Conservation (phyloP, 1,140 invertebrate species). For the Drosophila ambigua region DNA sequence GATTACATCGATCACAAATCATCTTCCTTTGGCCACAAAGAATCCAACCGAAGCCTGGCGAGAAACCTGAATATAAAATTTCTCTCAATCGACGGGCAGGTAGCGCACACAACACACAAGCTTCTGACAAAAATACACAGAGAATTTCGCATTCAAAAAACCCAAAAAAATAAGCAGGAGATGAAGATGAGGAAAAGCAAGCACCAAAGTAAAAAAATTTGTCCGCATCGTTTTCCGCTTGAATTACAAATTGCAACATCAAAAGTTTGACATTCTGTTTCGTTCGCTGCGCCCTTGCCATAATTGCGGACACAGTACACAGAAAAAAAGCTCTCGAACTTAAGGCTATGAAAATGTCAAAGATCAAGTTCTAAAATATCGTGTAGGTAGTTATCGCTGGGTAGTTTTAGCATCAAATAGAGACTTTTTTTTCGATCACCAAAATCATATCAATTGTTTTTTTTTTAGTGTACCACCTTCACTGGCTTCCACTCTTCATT, state of each 20-base stretch:
- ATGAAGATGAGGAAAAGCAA: constrained; percentile 26
- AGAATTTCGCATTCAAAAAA: constrained; percentile 42
- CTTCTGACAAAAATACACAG: constrained; percentile 1
- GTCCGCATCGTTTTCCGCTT: constrained; percentile 82
- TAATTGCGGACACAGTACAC: constrained; percentile 2
- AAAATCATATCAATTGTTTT: too few species aligned
- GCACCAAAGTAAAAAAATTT: constrained; percentile 59
- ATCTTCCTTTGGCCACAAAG: constrained; percentile 33
- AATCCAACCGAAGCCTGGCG: constrained; percentile 18
- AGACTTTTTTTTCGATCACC: too few species aligned
- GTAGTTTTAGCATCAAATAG: too few species aligned
- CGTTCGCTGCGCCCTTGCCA: constrained; percentile 36
- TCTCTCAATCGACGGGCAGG: constrained; percentile 36
- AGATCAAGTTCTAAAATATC: too few species aligned
- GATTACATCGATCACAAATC: constrained; percentile 25
- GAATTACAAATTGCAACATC: constrained; percentile 83
- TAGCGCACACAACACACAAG: constrained; percentile 25
- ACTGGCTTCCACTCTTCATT: neutral
- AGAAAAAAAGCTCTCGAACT: too few species aligned
- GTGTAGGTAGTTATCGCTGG: too few species aligned
- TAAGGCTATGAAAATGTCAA: too few species aligned
- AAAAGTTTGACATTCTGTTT: constrained; percentile 80
- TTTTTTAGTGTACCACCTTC: neutral
- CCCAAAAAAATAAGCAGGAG: constrained; percentile 18
- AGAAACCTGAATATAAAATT: constrained; percentile 64